These are phyloP conservation scores for Agriotes lineatus DNA, from an alignment of 2,888 invertebrate species.

Conservation along the genomic window DNA sequence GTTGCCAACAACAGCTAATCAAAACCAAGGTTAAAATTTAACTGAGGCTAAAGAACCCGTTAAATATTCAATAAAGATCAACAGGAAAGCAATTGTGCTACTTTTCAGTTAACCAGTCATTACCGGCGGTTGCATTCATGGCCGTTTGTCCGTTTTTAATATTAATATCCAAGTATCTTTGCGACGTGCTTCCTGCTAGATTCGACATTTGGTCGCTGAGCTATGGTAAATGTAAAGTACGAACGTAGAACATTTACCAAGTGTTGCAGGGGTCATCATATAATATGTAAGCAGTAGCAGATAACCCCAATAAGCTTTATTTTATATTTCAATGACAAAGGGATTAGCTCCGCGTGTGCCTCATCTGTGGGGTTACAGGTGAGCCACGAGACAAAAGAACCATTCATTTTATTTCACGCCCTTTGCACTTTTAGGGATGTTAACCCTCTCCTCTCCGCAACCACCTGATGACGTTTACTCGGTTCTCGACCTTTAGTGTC, in stretches of 20 bases:
- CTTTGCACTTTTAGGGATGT: constrained; percentile 42
- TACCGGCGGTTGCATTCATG: no score
- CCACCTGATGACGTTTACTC: constrained; percentile 46
- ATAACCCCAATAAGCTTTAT: constrained; percentile 44
- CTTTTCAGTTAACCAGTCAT: no score
- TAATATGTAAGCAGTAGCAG: constrained; percentile 18
- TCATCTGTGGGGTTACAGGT: constrained; percentile 44
- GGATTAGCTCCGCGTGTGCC: constrained; percentile 46
- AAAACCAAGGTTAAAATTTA: no score
- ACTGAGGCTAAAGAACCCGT: no score
- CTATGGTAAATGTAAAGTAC: constrained; percentile 30
- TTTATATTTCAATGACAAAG: constrained; percentile 45
- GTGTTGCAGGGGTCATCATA: background rate
- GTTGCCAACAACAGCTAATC: no score
- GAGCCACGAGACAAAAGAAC: constrained; percentile 40
- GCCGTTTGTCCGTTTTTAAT: no score
- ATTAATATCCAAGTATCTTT: no score
- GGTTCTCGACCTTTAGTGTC: constrained; percentile 31
- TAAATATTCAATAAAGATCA: background rate
- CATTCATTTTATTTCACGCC: constrained; percentile 43
- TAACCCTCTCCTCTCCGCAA: constrained; percentile 37
- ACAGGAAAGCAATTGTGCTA: no score
- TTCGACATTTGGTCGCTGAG: no score
- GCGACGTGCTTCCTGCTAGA: no score
- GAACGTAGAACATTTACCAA: constrained; percentile 41